Base-by-base conservation (phyloP, 2,888 invertebrate species). In the Apodemia hepburni region DNA sequence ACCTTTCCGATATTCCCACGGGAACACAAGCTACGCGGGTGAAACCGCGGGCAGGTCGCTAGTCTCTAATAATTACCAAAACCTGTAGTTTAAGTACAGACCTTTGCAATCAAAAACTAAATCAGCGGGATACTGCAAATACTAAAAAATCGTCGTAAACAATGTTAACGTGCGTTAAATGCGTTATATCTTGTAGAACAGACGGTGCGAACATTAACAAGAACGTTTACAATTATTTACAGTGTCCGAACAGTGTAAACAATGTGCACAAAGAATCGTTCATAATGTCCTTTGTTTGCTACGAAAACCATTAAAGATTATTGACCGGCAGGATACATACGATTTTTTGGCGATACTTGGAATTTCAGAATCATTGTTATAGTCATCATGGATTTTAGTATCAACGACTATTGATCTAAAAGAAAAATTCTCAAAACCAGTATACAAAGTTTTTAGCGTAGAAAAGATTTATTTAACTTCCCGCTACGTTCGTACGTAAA, bases 251-350 rank as follows among this genome's bases (percentile, higher is more conserved):
- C 82, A 87, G 85, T 80, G 75, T 75, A 70, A 69, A 82, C 77
- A 81, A 80, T 69, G 65, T 67, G 58, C 62, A 79, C 78, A 80
- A 80, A 75, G 69, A 73, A 68, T 69, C 71, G 73, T 73, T 79
- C 71, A 77, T 78, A 75, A 65, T 60, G 64, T 63, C 71, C 75
- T 77, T 88, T 89, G 87, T 88, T 86, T 84, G 77, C 74, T 68
- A 75, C 61, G 77, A 79, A 81, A 83, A 87, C 87, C 88, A 88
- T 88, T 88, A 82, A 84, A 86, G 81, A 84, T 86, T 85, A 85
- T 84, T 80, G 79, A 75, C 76, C 72, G 15, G 15, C 42, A n/a
- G 15, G 15, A 42, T 42, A 42, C 42, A 42, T 42, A 42, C 42
- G 42, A 15, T 42, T 42, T 42, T 42, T 42, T 42, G 42, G 42